Evolutionary conservation across 2,113 vertebrate genomes (phyloP), one percentile per base, ranked within the genome.

Genomic region (Entelurus aequoreus): DNA sequence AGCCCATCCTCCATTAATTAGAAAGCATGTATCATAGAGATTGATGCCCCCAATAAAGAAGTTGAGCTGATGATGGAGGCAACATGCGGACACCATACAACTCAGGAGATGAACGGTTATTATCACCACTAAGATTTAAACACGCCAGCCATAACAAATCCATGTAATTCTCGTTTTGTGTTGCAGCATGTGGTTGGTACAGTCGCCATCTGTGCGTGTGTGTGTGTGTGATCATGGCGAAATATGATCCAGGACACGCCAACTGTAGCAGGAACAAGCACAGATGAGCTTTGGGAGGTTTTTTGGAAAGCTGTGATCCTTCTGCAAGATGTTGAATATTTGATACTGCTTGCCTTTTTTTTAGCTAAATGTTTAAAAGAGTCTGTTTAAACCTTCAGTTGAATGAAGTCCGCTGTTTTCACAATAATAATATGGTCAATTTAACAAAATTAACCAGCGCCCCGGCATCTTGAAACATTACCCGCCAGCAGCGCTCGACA

Each of bases 1-100:
- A 28, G 65, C 76, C 59, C 68, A 76, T 78, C 73, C 59, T 66
- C 78, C 74, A 75, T 79, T 84, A 84, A 88, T 86, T 83, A 83
- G 60, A 80, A 81, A 57, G 70, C 79, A 68, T 83, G 71, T 72
- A 79, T 84, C 69, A 61, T 40, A 15, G n/a, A 78, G 80, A 84
- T 85, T 76, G 83, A 86, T 80, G 69, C 69, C 8, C 16, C 75
- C 72, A 74, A 89, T 87, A 84, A 66, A 50, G 60, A 74, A 68
- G 62, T 70, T 78, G 75, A 75, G 66, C 75, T 71, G 75, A 81
- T 74, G 76, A 68, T 62, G 59, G 69, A 68, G 54, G 58, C 54
- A 57, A 68, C 4, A 5, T n/a, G 62, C 52, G 56, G 66, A 75
- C 78, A 66, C 42, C 65, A 63, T n/a, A 35, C 53, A 54, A 74